Evolutionary conservation across 2,113 vertebrate genomes (phyloP).

Genomic region (Panthera leo): DNA sequence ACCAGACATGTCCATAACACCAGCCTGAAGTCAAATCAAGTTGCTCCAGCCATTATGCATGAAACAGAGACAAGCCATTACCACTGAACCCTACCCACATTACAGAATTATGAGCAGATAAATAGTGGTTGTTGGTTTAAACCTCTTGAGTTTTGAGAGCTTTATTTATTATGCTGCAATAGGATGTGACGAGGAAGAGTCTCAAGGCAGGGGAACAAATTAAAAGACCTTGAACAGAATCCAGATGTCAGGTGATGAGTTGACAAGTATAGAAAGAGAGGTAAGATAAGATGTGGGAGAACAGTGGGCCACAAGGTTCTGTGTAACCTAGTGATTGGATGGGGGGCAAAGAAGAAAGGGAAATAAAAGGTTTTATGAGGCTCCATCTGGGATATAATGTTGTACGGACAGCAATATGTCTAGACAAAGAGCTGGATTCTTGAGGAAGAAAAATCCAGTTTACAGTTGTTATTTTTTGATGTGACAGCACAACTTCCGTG

Average conservation of each 20-base stretch:
- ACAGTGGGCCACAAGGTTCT: neutral
- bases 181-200: neutral
- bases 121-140: neutral
- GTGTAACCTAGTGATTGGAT: neutral
- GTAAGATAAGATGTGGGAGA: neutral
- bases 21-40: neutral
- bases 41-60: neutral
- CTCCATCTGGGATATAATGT: neutral
- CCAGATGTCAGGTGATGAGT: neutral
- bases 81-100: neutral
- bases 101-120: neutral
- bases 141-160: neutral
- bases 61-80: neutral
- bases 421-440: neutral
- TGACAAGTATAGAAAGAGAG: neutral
- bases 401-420: neutral
- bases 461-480: neutral
- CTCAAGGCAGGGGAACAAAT: neutral
- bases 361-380: neutral
- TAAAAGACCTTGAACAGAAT: neutral
- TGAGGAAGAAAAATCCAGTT: neutral
- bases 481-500: neutral
- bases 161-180: neutral
- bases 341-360: neutral
- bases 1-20: neutral